phyloP scores from a whole-genome alignment of 2,797 vertebrate genomes.

The Pangasius djambal region DNA sequence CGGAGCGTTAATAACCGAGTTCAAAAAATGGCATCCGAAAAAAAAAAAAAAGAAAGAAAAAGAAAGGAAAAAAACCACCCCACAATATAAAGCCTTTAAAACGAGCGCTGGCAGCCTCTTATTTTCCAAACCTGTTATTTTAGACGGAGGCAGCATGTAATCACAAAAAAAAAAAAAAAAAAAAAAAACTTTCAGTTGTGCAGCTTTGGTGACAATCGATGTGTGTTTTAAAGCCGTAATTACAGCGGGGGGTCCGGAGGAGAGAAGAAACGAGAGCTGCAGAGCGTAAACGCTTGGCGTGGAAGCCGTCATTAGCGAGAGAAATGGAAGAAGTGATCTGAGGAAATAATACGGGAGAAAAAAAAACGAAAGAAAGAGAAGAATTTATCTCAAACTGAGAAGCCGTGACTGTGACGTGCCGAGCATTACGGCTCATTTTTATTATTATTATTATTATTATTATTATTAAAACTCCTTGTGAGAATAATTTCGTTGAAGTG shows the following conservation, averaged over 20 bases:
- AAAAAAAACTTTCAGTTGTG: conserved; percentile 81
- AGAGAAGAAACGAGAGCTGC: conserved; percentile 61
- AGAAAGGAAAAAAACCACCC: not conserved
- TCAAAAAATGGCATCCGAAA: not conserved
- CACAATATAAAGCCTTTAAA: conserved; percentile 61
- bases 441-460: not conserved
- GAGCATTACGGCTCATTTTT: conserved; percentile 12
- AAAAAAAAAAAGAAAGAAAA: too few species aligned
- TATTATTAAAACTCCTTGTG: not conserved
- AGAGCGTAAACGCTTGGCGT: conserved; percentile 82
- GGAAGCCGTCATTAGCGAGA: conserved; percentile 79
- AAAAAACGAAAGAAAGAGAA: not conserved
- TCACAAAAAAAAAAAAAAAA: conserved; percentile 81
- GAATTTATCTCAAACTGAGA: conserved; percentile 45
- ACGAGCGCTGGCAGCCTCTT: conserved; percentile 91
- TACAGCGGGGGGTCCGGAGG: conserved; percentile 82
- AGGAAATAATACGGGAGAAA: conserved; percentile 34
- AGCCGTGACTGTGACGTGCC: conserved; percentile 20
- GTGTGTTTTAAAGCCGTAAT: conserved; percentile 95
- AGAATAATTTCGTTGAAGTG: not conserved
- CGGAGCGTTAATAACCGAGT: not conserved
- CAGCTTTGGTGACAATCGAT: conserved; percentile 87
- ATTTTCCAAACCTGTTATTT: conserved; percentile 99
- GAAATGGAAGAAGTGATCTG: conserved; percentile 62
- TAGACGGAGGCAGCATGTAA: conserved; percentile 83